phyloP scores from a whole-genome alignment of 2,797 vertebrate genomes.

The Catostomus latipinnis region DNA sequence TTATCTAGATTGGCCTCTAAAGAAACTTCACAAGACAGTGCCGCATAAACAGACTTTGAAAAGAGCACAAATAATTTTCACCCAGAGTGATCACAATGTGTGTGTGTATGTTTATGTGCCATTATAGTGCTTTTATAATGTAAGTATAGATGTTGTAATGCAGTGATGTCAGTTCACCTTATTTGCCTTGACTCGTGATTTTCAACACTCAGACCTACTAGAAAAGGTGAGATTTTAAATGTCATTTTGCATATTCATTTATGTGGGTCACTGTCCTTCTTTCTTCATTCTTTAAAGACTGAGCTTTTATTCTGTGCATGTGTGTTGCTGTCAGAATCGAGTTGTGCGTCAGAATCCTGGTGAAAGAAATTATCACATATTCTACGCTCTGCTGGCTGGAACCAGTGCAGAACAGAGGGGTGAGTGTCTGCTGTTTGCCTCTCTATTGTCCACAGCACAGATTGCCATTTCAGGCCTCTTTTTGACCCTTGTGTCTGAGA shows the following conservation, averaged over 20 bases:
- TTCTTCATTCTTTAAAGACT: neutral
- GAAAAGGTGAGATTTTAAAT: constrained; percentile 55
- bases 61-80: no score
- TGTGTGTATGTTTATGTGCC: no score
- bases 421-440: constrained; percentile 64
- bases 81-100: no score
- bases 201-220: constrained; percentile 52
- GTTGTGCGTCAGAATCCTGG: constrained; percentile 96
- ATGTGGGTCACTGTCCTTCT: constrained; percentile 6
- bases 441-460: neutral
- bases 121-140: no score
- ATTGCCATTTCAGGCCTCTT: neutral
- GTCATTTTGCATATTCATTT: neutral
- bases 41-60: no score
- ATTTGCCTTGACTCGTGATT: constrained; percentile 49
- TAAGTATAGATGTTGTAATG: no score
- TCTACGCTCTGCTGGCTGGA: constrained; percentile 94
- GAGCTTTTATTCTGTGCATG: constrained; percentile 49
- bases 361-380: constrained; percentile 98
- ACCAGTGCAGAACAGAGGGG: constrained; percentile 86
- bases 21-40: no score
- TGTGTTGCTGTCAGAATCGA: constrained; percentile 82
- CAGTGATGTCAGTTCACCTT: no score
- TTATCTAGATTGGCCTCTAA: no score
- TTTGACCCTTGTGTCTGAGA: no score